Base-by-base conservation (phyloP, 1,140 invertebrate genomes). In the Euura saliciscinereae region DNA sequence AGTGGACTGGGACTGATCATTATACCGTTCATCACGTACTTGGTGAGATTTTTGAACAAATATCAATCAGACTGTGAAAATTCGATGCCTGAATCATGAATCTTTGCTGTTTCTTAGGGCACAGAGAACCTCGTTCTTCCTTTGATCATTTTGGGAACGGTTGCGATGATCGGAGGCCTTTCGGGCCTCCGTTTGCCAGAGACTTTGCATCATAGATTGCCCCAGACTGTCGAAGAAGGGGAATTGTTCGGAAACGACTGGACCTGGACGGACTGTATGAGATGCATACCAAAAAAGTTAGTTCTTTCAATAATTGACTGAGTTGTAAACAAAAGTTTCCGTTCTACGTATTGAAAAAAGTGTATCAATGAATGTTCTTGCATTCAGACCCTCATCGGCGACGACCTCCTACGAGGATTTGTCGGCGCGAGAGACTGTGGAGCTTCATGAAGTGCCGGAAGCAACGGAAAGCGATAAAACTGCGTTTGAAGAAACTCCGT, bases 11-110 rank as follows among this genome's bases (percentile, higher is more conserved):
- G 95, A 43, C 88, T 97, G 10, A 95, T 97, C 74, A 93, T 97
- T 59, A 96, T 98, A 79, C 94, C 95, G 8, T 96, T 98, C 85
- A 94, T 98, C 65, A 96, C 94, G 65, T 96, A 96, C 86, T 87
- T 96, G 88, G 94, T 95, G 90, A 89, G 88, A 79, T 73, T 77
- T 59, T 65, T n/a, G 45, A 69, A 44, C 44, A n/a, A 73, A 64
- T 64, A 46, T 46, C 13, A 67, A 64, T 68, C 64, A 2, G 3
- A 69, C 6, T 64, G 13, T 28, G 46, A 42, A 64, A 45, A 44
- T 73, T 67, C 70, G 42, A 2, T 44, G 45, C 74, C 10, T 11
- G 44, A 66, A 65, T 69, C 28, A 69, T 28, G 28, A 28, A 28
- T 28, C 28, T 28, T 28, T 65, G 78, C 76, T 77, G 72, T 68